Base-by-base conservation (phyloP, 2,888 invertebrate genomes). In the Dicycla oo region DNA sequence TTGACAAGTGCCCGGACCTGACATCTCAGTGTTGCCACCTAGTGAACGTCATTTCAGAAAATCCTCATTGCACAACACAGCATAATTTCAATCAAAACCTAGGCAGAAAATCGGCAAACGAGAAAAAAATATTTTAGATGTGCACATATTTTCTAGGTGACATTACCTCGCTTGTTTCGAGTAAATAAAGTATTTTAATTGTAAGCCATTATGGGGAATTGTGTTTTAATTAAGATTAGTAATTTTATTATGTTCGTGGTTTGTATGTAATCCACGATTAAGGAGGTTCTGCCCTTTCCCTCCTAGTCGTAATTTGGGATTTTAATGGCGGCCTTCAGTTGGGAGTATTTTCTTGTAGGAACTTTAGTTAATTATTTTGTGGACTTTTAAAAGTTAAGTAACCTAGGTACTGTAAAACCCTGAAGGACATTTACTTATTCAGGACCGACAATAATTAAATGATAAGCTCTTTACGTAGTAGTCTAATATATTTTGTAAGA, bases 121-220 rank as follows among this genome's bases (percentile, higher is more conserved):
- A 18, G 4, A 47, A 45, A 26, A 40, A 68, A 64, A 34, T 34
- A 2, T n/a, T 20, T 58, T n/a, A 18, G 3, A 5, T 26, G 10
- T 15, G 15, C 15, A 47, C n/a, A 47, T n/a, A 40, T 43, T 49
- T 60, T 43, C 49, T 2, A 23, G 18, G 8, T 34, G 49, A 49
- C 38, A 40, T 63, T 78, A 64, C 51, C 38, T 5, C 10, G n/a
- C 45, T 68, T 40, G 75, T 65, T 67, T 64, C 30, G 34, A 40
- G 51, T 51, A 77, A 72, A 77, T 81, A 72, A 57, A 71, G 57
- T 61, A 78, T 81, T 81, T 72, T 80, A 77, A 81, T 77, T 77
- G 38, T 47, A 40, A 20, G 11, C 67, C 61, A 78, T 78, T 63
- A 69, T 11, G n/a, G 57, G 10, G 43, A 62, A 66, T 75, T 75